Base-by-base conservation (phyloP, 2,797 vertebrate species). In the Melanogrammus aeglefinus region DNA sequence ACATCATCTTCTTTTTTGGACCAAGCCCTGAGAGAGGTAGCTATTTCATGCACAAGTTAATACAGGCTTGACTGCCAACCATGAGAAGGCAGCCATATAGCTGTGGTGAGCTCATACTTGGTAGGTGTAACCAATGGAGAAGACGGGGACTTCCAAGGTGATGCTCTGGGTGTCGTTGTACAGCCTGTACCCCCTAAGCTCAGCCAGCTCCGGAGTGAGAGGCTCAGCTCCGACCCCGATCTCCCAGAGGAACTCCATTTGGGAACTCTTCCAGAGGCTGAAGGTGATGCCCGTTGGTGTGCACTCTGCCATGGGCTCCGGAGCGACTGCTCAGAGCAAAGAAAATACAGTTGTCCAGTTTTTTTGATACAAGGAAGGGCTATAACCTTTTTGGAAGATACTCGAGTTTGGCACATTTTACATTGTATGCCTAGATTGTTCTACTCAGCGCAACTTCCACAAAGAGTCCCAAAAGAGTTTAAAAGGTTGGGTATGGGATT, bases 71-170 rank as follows among this genome's bases (percentile, higher is more conserved):
- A 13, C 13, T 44, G 13, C 13, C 41, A 14, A 51, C 47, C 47
- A 21, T 6, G 5, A 16, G 18, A 16, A 51, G 47, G 14, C 6
- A 21, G 14, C 47, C 57, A n/a, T 63, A 24, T 24, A 24, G 57
- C 21, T 24, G 57, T 16, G 51, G 57, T 35, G 13, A 39, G 24
- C 4, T 36, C 75, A 14, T 87, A 94, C 94, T 81, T 96, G 90
- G 35, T 95, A 94, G 44, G 44, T 82, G 81, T 92, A 89, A n/a
- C 93, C 95, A 1, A 77, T 13, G 0, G 93, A 90, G 83, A 94
- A 94, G n/a, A 94, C 72, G 0, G 93, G 93, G 38, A 93, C 91
- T 76, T 94, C 91, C 79, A 95, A 74, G 66, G 77, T 77, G 66
- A 93, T 87, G 74, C 83, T 90, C 1, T 79, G 35, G 27, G 83